phyloP scores from a whole-genome alignment of 2,113 vertebrate genomes.

The Abramis brama region DNA sequence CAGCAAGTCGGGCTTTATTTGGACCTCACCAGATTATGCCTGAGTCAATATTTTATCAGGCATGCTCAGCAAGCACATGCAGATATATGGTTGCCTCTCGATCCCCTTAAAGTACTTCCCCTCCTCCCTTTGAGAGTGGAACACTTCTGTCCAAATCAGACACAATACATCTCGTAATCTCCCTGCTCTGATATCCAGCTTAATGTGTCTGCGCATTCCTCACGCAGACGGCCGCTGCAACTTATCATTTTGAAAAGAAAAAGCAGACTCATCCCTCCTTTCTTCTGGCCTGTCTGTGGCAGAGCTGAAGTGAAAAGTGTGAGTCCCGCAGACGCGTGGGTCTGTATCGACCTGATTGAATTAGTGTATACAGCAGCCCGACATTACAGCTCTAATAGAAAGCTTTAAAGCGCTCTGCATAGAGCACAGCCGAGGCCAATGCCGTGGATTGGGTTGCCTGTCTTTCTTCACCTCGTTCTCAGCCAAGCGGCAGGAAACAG shows the following conservation, averaged over 20 bases:
- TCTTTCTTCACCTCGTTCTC: slow-evolving; percentile 85
- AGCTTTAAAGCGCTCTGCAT: slow-evolving; percentile 55
- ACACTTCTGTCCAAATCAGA: slow-evolving; percentile 41
- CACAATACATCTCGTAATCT: slow-evolving; percentile 45
- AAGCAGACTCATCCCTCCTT: slow-evolving; percentile 36
- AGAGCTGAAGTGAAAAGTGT: slow-evolving; percentile 23
- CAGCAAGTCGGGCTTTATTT: slow-evolving; percentile 68
- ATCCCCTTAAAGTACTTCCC: slow-evolving; percentile 30
- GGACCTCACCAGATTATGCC: slow-evolving; percentile 73
- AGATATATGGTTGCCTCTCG: slow-evolving; percentile 33
- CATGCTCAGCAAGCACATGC: slow-evolving; percentile 62
- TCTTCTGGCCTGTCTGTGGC: slow-evolving; percentile 15
- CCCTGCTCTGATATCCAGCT: slow-evolving; percentile 20
- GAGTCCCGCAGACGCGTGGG: slow-evolving; percentile 23
- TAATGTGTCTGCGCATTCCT: slow-evolving; percentile 38
- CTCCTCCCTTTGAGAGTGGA: slow-evolving; percentile 38
- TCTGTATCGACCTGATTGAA: slow-evolving; percentile 32
- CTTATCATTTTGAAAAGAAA: neutral
- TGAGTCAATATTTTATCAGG: slow-evolving; percentile 77
- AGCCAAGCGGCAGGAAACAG: slow-evolving; percentile 86
- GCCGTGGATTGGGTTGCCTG: slow-evolving; percentile 77
- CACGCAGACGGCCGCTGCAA: slow-evolving; percentile 33
- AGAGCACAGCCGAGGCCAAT: slow-evolving; percentile 62
- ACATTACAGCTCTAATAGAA: slow-evolving; percentile 22
- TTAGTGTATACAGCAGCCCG: slow-evolving; percentile 28